phyloP scores from a whole-genome alignment of 2,888 invertebrate genomes.

The Teleogryllus oceanicus region DNA sequence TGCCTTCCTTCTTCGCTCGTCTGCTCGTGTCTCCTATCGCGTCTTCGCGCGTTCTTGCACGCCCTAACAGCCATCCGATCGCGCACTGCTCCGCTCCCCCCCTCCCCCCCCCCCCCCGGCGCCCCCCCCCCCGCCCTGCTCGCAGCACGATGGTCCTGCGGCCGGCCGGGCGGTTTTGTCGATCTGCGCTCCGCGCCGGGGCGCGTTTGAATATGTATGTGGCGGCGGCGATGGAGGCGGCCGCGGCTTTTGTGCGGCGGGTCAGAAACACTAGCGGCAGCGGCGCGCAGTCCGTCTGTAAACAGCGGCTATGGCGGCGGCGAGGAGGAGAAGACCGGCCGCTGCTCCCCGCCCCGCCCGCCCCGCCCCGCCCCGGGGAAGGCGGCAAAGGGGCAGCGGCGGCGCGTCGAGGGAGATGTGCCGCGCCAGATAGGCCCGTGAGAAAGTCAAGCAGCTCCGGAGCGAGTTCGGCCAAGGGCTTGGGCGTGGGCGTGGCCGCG shows the following conservation, averaged over 20 bases:
- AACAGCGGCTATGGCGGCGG: no score
- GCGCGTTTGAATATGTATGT: slow-evolving; percentile 8
- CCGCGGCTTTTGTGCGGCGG: neutral
- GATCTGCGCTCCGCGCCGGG: neutral
- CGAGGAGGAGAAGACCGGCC: no score
- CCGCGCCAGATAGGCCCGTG: neutral
- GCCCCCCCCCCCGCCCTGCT: no score
- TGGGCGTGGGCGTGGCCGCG: neutral
- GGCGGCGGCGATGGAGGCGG: neutral
- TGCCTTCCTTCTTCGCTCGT: no score
- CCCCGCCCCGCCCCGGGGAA: neutral
- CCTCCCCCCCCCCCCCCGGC: no score
- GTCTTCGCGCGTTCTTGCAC: no score
- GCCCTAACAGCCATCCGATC: no score
- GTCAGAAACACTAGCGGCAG: neutral
- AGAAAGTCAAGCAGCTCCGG: neutral
- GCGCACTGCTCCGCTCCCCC: no score
- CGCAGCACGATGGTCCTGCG: no score
- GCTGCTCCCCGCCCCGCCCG: neutral
- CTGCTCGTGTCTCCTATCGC: no score
- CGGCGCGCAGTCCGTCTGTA: no score
- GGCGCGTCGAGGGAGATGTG: neutral
- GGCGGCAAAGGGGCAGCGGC: neutral
- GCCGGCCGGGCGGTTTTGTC: neutral
- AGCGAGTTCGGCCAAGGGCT: neutral